Base-by-base conservation (phyloP, 2,888 invertebrate species). In the Agonum fuliginosum region DNA sequence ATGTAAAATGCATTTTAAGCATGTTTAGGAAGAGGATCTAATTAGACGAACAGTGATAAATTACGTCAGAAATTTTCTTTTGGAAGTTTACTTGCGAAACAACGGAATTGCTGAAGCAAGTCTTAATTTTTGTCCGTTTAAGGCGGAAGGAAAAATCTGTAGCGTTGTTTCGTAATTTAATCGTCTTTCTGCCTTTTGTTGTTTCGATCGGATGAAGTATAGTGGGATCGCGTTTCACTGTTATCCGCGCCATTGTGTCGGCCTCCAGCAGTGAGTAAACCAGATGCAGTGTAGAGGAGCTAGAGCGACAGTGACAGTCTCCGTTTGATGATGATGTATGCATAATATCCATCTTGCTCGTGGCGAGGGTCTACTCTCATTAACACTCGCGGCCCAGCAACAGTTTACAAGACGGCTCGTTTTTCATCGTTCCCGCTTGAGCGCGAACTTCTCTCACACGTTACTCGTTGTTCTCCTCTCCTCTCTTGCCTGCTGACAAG, bases 371-470 rank as follows among this genome's bases (percentile, higher is more conserved):
- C 79, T 80, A 82, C 81, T 80, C 83, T 84, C 83, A 84, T 84
- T 84, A 84, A 83, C 83, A 82, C 82, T 81, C 83, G 80, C 82
- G 80, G 81, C 83, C 83, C 82, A 83, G 75, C 75, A 75, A 75
- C 75, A 75, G 75, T 75, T 75, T 75, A 83, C 83, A 82, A 83
- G 83, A 82, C 80, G 82, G 82, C 83, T 83, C 83, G 83, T 84
- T 84, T 84, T 84, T 84, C 84, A 84, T 84, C 84, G 81, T 84
- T 83, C 83, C 83, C 82, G 81, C 80, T 46, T 19, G 81, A 34
- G 14, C 82, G 82, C 81, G 74, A 72, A 67, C 67, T 67, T n/a
- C 1, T 2, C n/a, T 14, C 24, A 22, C 24, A 24, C 22, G 22
- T 17, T 37, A 20, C 54, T 37, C 24, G 20, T n/a, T 22, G 14